Evolutionary conservation across 2,888 invertebrate genomes (phyloP).

Genomic region (Drosophila antonietae): DNA sequence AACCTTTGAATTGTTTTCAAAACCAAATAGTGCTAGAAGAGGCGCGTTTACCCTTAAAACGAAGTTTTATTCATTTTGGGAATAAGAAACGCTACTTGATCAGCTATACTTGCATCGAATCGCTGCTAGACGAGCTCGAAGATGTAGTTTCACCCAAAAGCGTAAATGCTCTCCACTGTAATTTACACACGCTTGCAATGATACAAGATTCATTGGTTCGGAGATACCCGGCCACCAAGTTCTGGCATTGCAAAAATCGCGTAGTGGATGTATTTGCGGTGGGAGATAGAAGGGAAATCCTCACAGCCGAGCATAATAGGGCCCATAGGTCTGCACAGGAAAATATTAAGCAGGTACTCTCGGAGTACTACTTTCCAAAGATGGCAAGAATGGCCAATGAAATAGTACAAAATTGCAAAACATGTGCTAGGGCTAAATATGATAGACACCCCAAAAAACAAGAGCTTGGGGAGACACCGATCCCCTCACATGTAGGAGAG

Average conservation of each 20-base stretch:
- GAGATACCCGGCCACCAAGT: conserved; percentile 4
- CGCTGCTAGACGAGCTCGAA: conserved; percentile 10
- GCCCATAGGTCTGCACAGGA: conserved; percentile 18
- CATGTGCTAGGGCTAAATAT: conserved; percentile 8
- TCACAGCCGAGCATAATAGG: conserved; percentile 15
- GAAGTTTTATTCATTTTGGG: background rate
- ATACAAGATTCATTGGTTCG: conserved; percentile 14
- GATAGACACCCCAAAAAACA: background rate
- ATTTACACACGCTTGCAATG: conserved; percentile 10
- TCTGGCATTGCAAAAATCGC: conserved; percentile 9
- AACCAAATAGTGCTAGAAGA: conserved; percentile 1
- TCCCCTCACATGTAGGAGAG: too few species aligned
- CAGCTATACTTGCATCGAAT: conserved; percentile 4
- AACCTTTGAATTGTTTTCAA: background rate
- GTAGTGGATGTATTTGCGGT: conserved; percentile 1
- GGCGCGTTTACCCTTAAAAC: background rate
- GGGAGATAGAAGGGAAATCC: conserved; percentile 12
- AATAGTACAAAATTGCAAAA: conserved; percentile 11
- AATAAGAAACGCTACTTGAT: conserved; percentile 4
- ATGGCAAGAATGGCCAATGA: conserved; percentile 16
- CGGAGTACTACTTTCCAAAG: conserved; percentile 20
- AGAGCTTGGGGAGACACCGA: conserved; percentile 11
- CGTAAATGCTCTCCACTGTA: conserved; percentile 16
- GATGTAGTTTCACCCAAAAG: conserved; percentile 4
- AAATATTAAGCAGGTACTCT: conserved; percentile 20